Conservation (phyloP, 2,797 vertebrate species). For the Tinamus major region DNA sequence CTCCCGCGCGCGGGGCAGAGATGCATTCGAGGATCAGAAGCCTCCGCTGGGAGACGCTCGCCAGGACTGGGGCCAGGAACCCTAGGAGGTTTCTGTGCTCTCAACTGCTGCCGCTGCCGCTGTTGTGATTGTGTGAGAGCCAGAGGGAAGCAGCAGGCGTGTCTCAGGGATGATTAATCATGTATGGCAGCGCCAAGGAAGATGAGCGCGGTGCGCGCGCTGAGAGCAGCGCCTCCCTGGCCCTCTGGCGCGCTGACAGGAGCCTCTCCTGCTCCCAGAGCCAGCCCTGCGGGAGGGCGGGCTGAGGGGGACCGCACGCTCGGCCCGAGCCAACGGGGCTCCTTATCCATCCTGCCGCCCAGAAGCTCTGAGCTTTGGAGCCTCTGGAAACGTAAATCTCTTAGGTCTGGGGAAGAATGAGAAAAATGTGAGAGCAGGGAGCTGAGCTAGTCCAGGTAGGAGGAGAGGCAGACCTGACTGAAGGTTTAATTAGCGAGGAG, state of each 20-base stretch:
- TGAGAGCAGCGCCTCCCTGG: constrained; percentile 32
- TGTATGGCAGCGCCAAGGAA: constrained; percentile 67
- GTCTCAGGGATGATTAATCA: constrained; percentile 75
- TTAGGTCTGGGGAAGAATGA: constrained; percentile 1
- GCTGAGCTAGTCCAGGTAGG: constrained; percentile 40
- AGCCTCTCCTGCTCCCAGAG: constrained; percentile 19
- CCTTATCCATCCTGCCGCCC: background rate
- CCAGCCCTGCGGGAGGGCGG: background rate
- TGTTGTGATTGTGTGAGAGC: constrained; percentile 57
- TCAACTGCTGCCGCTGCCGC: constrained; percentile 12
- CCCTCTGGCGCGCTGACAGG: constrained; percentile 24
- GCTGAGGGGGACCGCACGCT: background rate
- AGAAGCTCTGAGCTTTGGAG: background rate
- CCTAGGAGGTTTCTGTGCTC: constrained; percentile 63
- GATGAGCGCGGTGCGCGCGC: constrained; percentile 24
- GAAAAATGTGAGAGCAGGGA: background rate
- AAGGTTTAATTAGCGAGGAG: constrained; percentile 56
- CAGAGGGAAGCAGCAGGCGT: constrained; percentile 70
- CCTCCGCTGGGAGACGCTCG: constrained; percentile 35
- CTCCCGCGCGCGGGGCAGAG: background rate
- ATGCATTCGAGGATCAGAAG: constrained; percentile 10
- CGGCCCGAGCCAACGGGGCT: background rate
- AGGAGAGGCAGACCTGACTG: constrained; percentile 52
- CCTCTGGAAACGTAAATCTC: background rate
- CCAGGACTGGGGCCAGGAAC: constrained; percentile 42